Conservation (phyloP, 2,113 vertebrate genomes). For the Myodes glareolus region DNA sequence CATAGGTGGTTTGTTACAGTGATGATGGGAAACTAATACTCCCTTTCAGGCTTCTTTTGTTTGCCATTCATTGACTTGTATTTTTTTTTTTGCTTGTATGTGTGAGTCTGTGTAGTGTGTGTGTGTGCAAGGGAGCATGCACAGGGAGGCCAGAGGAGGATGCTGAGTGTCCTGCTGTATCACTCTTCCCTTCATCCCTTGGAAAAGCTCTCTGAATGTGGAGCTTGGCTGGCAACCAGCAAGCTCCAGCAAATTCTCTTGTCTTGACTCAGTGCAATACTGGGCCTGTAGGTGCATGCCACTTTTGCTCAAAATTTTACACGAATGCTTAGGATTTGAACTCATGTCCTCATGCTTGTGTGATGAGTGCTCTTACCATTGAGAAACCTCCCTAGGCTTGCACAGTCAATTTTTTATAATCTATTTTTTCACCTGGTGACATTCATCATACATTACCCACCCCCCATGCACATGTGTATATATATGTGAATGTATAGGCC, state of each 20-base stretch:
- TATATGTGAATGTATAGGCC: not conserved
- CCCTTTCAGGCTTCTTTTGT: not conserved
- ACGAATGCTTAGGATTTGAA: not conserved
- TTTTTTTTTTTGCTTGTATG: not conserved
- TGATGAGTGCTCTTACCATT: not conserved
- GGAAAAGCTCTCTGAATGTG: not conserved
- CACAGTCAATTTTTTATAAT: not conserved
- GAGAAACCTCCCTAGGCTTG: not conserved
- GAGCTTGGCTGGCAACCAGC: not conserved
- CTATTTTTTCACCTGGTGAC: not conserved
- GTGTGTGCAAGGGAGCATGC: not conserved
- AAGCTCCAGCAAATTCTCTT: not conserved
- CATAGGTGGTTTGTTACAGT: not conserved
- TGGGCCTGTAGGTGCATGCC: not conserved
- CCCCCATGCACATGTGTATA: not conserved
- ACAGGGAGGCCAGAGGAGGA: not conserved
- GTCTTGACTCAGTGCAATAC: not conserved
- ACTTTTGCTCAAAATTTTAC: not conserved
- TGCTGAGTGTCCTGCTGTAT: not conserved
- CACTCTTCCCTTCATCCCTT: not conserved
- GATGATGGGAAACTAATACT: not conserved
- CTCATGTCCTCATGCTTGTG: too few relatives aligned
- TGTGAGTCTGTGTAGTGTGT: not conserved
- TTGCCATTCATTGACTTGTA: not conserved
- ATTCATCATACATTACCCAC: not conserved